phyloP scores from a whole-genome alignment of 2,113 vertebrate species.

The Seriola rivoliana region DNA sequence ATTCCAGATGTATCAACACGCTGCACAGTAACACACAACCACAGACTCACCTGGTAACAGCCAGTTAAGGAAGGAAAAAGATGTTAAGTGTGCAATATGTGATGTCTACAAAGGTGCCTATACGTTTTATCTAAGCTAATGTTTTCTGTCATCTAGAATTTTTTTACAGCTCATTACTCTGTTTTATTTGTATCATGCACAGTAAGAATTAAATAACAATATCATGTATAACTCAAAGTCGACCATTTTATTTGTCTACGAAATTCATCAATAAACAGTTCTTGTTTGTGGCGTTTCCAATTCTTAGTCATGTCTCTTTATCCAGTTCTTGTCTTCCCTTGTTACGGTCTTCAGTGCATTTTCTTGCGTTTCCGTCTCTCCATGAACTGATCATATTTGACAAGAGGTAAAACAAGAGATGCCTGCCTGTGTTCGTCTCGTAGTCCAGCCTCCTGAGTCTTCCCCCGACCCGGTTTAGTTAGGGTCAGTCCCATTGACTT shows the following conservation, averaged over 20 bases:
- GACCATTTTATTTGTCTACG: conserved; percentile 69
- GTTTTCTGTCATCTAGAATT: conserved; percentile 56
- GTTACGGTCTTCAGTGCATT: conserved; percentile 62
- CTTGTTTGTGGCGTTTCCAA: conserved; percentile 37
- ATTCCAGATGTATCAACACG: neutral
- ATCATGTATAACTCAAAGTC: conserved; percentile 24
- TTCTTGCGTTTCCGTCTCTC: conserved; percentile 86
- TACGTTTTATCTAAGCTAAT: conserved; percentile 51
- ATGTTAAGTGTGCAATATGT: conserved; percentile 77
- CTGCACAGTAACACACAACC: neutral
- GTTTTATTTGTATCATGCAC: conserved; percentile 44
- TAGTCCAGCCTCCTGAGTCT: neutral
- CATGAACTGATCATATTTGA: conserved; percentile 72
- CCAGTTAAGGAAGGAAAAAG: conserved; percentile 23
- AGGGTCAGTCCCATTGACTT: conserved; percentile 92
- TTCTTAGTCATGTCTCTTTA: neutral
- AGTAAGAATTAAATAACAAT: conserved; percentile 13
- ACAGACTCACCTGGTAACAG: conserved; percentile 30
- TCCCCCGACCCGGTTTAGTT: conserved; percentile 70
- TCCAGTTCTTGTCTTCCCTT: neutral
- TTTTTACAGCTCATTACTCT: conserved; percentile 49
- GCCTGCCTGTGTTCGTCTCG: conserved; percentile 85
- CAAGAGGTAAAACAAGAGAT: conserved; percentile 87
- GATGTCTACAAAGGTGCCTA: conserved; percentile 78
- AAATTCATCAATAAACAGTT: conserved; percentile 62